phyloP scores from a whole-genome alignment of 2,888 invertebrate species.

The Ashinkailepas kermadecensis region DNA sequence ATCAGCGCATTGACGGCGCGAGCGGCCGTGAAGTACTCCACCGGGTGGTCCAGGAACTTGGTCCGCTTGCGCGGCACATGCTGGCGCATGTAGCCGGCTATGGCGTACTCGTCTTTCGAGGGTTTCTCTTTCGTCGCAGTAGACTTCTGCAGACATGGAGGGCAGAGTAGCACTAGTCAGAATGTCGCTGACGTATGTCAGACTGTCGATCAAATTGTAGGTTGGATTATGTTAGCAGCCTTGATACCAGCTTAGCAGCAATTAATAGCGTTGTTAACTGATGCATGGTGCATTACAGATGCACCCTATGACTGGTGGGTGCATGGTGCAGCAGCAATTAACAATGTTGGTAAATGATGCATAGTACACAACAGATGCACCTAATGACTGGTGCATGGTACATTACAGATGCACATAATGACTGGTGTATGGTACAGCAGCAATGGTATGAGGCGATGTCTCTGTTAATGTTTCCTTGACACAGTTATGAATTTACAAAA shows the following conservation, averaged over 20 bases:
- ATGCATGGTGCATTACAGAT: background rate
- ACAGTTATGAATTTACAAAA: too few species aligned
- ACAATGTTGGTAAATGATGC: background rate
- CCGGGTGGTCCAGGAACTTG: slow-evolving; percentile 91
- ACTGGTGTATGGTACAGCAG: too few species aligned
- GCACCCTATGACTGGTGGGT: background rate
- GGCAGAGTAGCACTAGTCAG: too few species aligned
- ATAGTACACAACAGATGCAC: background rate
- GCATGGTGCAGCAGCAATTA: background rate
- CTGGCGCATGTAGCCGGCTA: slow-evolving; percentile 89
- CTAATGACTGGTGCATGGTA: too few species aligned
- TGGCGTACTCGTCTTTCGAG: slow-evolving; percentile 79
- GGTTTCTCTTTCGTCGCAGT: slow-evolving; percentile 28
- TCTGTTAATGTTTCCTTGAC: too few species aligned
- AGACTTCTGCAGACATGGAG: background rate
- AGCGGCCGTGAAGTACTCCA: slow-evolving; percentile 54
- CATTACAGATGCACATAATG: too few species aligned
- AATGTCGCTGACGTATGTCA: background rate
- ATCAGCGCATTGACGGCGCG: slow-evolving; percentile 88
- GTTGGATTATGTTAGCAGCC: background rate
- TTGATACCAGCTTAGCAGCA: background rate
- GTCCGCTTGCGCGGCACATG: slow-evolving; percentile 92
- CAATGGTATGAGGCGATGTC: too few species aligned
- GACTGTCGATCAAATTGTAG: background rate
- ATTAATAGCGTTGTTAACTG: background rate